Conservation (phyloP, 1,140 invertebrate species). For the Aphidius gifuensis region DNA sequence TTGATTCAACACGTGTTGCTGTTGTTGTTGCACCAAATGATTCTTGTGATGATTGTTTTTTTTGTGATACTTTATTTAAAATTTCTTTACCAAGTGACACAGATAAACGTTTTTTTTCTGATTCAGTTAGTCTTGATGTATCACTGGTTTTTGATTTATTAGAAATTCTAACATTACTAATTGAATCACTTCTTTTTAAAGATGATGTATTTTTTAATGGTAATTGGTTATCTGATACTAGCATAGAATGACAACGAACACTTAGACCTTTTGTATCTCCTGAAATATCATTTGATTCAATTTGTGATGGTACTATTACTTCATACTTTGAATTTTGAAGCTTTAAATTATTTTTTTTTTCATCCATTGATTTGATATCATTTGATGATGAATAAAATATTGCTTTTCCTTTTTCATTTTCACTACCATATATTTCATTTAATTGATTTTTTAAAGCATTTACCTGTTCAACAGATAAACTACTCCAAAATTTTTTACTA, state of each 20-base stretch:
- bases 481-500: conserved; percentile 76
- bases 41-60: conserved; percentile 57
- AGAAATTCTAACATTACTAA: conserved; percentile 35
- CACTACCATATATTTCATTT: conserved; percentile 76
- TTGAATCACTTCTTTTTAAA: conserved; percentile 39
- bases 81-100: conserved; percentile 71
- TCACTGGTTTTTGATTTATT: conserved; percentile 33
- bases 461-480: conserved; percentile 80
- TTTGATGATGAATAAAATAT: neutral
- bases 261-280: conserved; percentile 57
- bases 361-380: neutral
- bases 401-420: conserved; percentile 40
- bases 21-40: conserved; percentile 61
- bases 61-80: conserved; percentile 60
- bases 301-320: conserved; percentile 58
- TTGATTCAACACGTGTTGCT: conserved; percentile 54
- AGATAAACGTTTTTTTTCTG: conserved; percentile 70
- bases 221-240: conserved; percentile 30
- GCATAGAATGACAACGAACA: conserved; percentile 68
- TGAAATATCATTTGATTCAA: conserved; percentile 31
- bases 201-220: conserved; percentile 12
- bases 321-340: conserved; percentile 53
- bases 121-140: conserved; percentile 52
- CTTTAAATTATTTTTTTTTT: neutral
- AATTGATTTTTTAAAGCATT: conserved; percentile 76